Evolutionary conservation across 1,140 invertebrate species (phyloP), one percentile per base, ranked within the genome.

Genomic region (Drosophila kikkawai): DNA sequence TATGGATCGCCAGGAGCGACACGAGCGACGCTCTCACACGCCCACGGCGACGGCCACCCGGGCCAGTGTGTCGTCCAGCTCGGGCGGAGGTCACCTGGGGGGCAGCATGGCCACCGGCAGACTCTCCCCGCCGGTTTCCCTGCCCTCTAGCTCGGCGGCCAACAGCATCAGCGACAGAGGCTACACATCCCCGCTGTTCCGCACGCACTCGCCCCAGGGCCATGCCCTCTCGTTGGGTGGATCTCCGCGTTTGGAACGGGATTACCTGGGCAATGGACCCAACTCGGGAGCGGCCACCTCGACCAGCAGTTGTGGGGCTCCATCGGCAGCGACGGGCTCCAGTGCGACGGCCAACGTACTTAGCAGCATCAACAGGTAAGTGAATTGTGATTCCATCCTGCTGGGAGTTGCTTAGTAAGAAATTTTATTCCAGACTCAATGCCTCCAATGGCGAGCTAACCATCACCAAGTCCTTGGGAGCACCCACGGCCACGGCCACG

Each of bases 371-470:
- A 95, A 94, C 79, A 92, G 91, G 91, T 92, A 22, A 77, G 81
- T 15, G 0, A 0, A 3, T 0, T 1, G 4, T 7, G 4, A 8
- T n/a, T 7, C 0, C 4, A 0, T 11, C 8, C 7, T 0, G 3
- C 12, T 13, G 2, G 1, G 9, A n/a, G 11, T 47, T 19, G 22
- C 0, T 50, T 22, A 7, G 5, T 44, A 17, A 32, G n/a, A 2
- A 15, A 4, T 36, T 32, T 17, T 8, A 26, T 37, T 45, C 7
- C 90, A 95, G 96, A 94, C 94, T 96, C 70, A 95, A 96, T 51
- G 94, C 96, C 47, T 95, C 94, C 61, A 96, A 96, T 82, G 96
- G 96, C 19, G 96, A 97, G 93, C 95, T 97, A 47, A 96, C 96
- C 37, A 96, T 97, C 82, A 96, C 96, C 55, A 96, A 96, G 50